Base-by-base conservation (phyloP, 2,797 vertebrate species). In the Sebastes vulpes region DNA sequence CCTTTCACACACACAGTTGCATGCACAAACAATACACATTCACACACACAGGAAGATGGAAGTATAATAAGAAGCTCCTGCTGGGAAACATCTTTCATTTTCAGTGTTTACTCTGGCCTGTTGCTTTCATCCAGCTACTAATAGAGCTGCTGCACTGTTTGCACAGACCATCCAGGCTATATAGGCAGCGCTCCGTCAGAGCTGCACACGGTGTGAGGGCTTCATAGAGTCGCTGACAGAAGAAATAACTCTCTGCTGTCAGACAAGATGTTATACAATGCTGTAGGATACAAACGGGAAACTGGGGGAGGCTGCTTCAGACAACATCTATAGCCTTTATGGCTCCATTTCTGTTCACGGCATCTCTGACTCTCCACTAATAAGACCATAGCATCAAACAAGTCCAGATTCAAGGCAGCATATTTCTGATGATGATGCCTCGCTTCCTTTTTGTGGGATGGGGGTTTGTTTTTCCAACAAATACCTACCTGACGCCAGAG, bases 61-160 rank as follows among this genome's bases (percentile, higher is more conserved):
- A 2, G 32, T 58, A 56, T 59, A 81, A 77, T 64, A 76, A 78
- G 53, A 18, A 23, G 46, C 20, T 46, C 57, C 56, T 72, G 71
- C 58, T 72, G 69, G 64, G 78, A 88, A 87, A 87, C 63, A 82
- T 81, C 56, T 86, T 79, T 68, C 46, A 42, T 57, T 72, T 52
- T 48, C 50, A 78, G 72, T 82, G 85, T 88, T 87, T 84, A 25
- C 46, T 26, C 54, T 79, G 72, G 81, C 68, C 73, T 50, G 25
- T 58, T 67, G 46, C 77, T 86, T 76, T 88, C 72, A 83, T 84
- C 80, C 58, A 66, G 65, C 42, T 65, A 50, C 50, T 79, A 58
- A 77, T 35, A 68, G 56, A 72, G 66, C 56, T 9, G 60, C 79
- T 48, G 60, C 61, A 57, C 53, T 29, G 2, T 35, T 69, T 58